Percentiles rank a stretch among this genome's conserved stretches.
Evolutionary conservation across 2,797 vertebrate genomes (phyloP).

Genomic region (Sebastes iracundus): DNA sequence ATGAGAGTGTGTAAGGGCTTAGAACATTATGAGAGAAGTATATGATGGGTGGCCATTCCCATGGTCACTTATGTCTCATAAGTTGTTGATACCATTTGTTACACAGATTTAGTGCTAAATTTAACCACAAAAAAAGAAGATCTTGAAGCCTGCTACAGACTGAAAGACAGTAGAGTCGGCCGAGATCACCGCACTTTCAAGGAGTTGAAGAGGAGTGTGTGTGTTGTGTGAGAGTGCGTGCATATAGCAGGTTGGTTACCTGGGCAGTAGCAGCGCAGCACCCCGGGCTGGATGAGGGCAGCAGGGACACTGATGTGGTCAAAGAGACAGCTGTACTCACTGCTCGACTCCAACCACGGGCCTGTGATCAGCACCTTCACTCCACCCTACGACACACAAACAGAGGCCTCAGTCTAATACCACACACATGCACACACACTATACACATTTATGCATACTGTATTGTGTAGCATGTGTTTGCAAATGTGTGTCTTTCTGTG

Average conservation of each 20-base stretch:
- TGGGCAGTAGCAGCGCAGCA: conserved; percentile 99
- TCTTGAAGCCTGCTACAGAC: too few species aligned
- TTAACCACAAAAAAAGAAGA: too few species aligned
- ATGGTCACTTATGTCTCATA: too few species aligned
- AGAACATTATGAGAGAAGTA: too few species aligned
- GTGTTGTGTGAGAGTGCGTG: background rate
- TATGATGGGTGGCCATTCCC: too few species aligned
- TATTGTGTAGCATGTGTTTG: background rate
- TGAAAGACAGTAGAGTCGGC: too few species aligned
- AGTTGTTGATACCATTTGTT: too few species aligned
- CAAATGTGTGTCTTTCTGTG: background rate
- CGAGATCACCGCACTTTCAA: too few species aligned
- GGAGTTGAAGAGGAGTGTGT: background rate
- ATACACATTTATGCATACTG: background rate
- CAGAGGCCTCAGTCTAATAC: conserved; percentile 15
- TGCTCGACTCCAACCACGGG: conserved; percentile 96
- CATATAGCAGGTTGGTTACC: conserved; percentile 77
- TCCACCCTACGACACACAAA: conserved; percentile 87
- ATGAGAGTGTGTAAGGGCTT: too few species aligned
- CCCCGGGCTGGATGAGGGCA: conserved; percentile 97
- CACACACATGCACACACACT: background rate
- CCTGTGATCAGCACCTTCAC: conserved; percentile 99
- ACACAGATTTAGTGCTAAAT: too few species aligned
- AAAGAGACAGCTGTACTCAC: conserved; percentile 98
- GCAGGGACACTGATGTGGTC: conserved; percentile 99